Percentiles rank a stretch among this genome's conserved stretches.
These are phyloP conservation scores for Ecliptopera silaceata DNA, from an alignment of 2,888 invertebrate genomes.

Conservation along the genomic window DNA sequence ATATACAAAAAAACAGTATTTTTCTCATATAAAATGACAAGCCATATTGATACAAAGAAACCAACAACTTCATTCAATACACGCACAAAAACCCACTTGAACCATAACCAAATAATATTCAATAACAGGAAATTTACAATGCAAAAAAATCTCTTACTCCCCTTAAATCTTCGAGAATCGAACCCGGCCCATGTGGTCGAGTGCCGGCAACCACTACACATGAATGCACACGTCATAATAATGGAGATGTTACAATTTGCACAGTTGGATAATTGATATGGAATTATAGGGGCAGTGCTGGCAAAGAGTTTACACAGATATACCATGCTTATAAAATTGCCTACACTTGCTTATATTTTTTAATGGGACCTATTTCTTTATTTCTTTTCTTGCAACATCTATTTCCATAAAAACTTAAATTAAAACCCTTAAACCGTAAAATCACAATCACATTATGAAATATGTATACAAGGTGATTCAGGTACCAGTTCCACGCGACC, in stretches of 20 bases:
- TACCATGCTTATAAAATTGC: neutral
- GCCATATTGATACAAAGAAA: constrained; percentile 25
- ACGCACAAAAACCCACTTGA: constrained; percentile 25
- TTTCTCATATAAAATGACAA: too few relatives aligned
- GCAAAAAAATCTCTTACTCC: constrained; percentile 47
- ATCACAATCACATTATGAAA: too few relatives aligned
- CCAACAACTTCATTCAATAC: constrained; percentile 12
- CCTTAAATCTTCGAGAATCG: constrained; percentile 74
- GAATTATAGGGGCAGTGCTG: constrained; percentile 64
- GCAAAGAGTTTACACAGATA: constrained; percentile 22
- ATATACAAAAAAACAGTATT: too few relatives aligned
- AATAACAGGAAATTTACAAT: constrained; percentile 39
- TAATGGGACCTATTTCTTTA: too few relatives aligned
- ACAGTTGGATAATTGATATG: constrained; percentile 66
- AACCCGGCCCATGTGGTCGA: constrained; percentile 76
- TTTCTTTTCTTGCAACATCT: too few relatives aligned
- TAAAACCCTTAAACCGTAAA: too few relatives aligned
- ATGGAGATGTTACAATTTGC: constrained; percentile 57
- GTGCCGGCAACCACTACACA: constrained; percentile 57
- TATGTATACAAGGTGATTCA: too few relatives aligned
- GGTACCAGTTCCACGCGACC: too few relatives aligned
- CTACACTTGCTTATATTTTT: too few relatives aligned
- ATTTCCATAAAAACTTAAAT: too few relatives aligned
- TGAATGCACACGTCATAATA: constrained; percentile 66
- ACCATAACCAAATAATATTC: constrained; percentile 36